Base-by-base conservation (phyloP, 2,113 vertebrate genomes). In the Ictalurus punctatus region DNA sequence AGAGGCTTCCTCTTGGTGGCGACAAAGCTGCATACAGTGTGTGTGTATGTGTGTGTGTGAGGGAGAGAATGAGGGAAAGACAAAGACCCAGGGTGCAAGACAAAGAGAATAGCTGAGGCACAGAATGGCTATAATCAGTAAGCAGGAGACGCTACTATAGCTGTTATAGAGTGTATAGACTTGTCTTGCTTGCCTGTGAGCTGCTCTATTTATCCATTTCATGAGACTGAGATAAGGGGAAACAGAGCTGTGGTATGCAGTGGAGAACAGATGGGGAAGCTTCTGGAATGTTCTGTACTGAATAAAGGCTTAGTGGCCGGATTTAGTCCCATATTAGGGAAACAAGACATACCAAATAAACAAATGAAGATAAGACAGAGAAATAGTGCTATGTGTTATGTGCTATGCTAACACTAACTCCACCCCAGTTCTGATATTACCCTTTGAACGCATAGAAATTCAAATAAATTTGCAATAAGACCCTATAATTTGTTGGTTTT, bases 201-300 rank as follows among this genome's bases (percentile, higher is more conserved):
- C 27, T 30, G 27, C 16, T 30, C 44, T 56, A n/a, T 54, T 80
- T 71, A 34, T 7, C 14, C 12, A 0, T 54, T 87, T 56, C 27
- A 21, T 13, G 10, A 87, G 17, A 56, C n/a, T 79, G 37, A 23
- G 76, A 67, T 54, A 54, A 87, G 86, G 19, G 40, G 63, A 19
- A 76, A 27, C 85, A n/a, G 56, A 61, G 86, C 37, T 83, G 76
- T 63, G 78, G 13, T 44, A 40, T 52, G 74, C 21, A 81, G 54
- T 44, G 56, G 85, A 78, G 34, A 73, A 25, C 27, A 48, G 40
- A 87, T n/a, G 6, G 48, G 14, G 27, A 81, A 56, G n/a, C 61
- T 56, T 71, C 63, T 84, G 80, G 63, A 88, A 89, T 85, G 88
- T 84, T 56, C 73, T 79, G 23, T 13, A 69, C 34, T 52, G 56